These are phyloP conservation scores for Drosophila quadrilineata DNA, from an alignment of 1,140 invertebrate genomes.

Conservation along the genomic window DNA sequence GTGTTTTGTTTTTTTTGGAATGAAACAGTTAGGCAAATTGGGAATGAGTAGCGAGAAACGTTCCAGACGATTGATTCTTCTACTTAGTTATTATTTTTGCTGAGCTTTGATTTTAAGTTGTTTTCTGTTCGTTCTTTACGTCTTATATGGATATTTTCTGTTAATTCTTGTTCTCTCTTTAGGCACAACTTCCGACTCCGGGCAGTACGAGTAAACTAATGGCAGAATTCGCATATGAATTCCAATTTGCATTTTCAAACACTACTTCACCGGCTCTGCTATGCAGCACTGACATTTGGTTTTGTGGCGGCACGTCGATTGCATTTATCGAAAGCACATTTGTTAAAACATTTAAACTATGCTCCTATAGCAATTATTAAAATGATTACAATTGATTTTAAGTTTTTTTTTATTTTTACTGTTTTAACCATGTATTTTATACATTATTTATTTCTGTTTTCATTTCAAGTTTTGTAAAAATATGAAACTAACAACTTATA, in stretches of 20 bases:
- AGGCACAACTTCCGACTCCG: constrained; percentile 44
- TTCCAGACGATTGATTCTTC: constrained; percentile 31
- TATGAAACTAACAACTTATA: constrained; percentile 41
- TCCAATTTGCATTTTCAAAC: constrained; percentile 6
- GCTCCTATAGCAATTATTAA: not conserved
- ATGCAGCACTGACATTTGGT: constrained; percentile 14
- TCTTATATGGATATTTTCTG: constrained; percentile 5
- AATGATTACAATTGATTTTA: not conserved
- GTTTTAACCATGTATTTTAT: constrained; percentile 61
- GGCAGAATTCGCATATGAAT: constrained; percentile 24
- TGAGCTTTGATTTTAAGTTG: constrained; percentile 30
- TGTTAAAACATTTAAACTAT: not conserved
- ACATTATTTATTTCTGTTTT: constrained; percentile 37
- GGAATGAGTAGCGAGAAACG: constrained; percentile 43
- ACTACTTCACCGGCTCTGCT: constrained; percentile 1
- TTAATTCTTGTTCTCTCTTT: constrained; percentile 2
- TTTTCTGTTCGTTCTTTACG: constrained; percentile 18
- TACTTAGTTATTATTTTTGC: constrained; percentile 33
- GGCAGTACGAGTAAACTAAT: constrained; percentile 30
- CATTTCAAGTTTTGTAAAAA: constrained; percentile 47
- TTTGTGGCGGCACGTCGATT: not conserved
- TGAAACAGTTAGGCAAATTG: constrained; percentile 22
- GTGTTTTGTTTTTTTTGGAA: constrained; percentile 8
- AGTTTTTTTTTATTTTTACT: constrained; percentile 8
- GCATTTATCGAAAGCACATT: too few relatives aligned